A percentile compares a stretch with the other conserved stretches of the same genome.
Conservation (phyloP, 1,140 invertebrate species). For the Drosophila littoralis region DNA sequence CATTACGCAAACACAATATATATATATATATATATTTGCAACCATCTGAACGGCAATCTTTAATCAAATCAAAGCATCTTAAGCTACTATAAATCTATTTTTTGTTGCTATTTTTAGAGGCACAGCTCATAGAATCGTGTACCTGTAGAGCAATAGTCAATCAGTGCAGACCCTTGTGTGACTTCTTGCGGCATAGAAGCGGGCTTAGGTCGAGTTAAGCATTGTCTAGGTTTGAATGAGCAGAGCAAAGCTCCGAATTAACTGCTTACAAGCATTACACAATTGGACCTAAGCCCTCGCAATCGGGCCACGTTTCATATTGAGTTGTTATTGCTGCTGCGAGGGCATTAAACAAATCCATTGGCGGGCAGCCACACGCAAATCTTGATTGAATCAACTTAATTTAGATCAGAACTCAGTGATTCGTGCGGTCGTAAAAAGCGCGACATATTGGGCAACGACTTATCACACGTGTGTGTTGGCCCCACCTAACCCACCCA, state of each 20-base stretch:
- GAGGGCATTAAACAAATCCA: constrained; percentile 75
- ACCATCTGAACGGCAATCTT: too few relatives aligned
- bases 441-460: constrained; percentile 76
- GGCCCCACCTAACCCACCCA: constrained; percentile 18
- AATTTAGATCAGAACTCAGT: constrained; percentile 79
- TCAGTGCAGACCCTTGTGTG: constrained; percentile 8
- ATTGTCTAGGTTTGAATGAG: constrained; percentile 11
- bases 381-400: constrained; percentile 82
- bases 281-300: constrained; percentile 49
- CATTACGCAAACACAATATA: too few relatives aligned
- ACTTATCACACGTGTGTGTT: constrained; percentile 72
- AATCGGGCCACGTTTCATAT: constrained; percentile 76
- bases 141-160: constrained; percentile 16
- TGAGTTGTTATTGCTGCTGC: constrained; percentile 59
- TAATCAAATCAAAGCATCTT: background rate
- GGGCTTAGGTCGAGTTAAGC: constrained; percentile 13
- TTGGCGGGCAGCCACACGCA: constrained; percentile 63
- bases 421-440: constrained; percentile 79
- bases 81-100: background rate
- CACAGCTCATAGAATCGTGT: background rate
- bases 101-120: background rate
- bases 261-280: constrained; percentile 55
- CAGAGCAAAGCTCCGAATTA: constrained; percentile 43
- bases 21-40: too few relatives aligned
- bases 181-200: constrained; percentile 17